Evolutionary conservation across 2,888 invertebrate species (phyloP), one percentile per base, ranked within the genome.

Genomic region (Sabellastarte sp.): DNA sequence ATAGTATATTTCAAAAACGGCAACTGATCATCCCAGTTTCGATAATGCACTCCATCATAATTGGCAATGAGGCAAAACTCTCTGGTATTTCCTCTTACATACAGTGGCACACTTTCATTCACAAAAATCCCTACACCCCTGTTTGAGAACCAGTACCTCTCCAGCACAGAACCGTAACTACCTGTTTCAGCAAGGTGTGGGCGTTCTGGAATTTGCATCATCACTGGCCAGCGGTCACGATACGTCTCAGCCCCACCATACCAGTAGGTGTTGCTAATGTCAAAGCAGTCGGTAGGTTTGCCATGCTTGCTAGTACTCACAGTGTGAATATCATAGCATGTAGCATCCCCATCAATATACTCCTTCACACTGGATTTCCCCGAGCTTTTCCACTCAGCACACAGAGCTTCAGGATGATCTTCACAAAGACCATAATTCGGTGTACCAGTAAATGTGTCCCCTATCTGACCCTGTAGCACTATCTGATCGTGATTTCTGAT

Each of bases 91-190:
- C 24, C 53, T 10, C 24, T 26, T 10, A 53, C 53, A 26, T 53
- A 26, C 28, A 53, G 28, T 5, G 53, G 53, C 53, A 53, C 53
- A 20, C 5, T 5, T 5, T 10, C 26, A 26, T 10, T 10, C 53
- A 53, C 53, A 26, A n/a, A 53, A 5, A 53, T 26, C 5, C 53
- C 53, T 10, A 53, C 28, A 5, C 53, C 53, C 4, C 24, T 10
- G 26, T 5, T n/a, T 26, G 53, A 53, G 53, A 53, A 10, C 53
- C 53, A 53, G 53, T n/a, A 53, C 24, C 53, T 10, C 28, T 53
- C 53, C 5, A 53, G 28, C 26, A 53, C 53, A 10, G 53, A 53
- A 5, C 53, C 53, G 28, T 53, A 53, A 41, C 41, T 20, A 15
- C 41, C 41, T 41, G 41, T 41, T 10, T 41, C 41, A 41, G 41